These are phyloP conservation scores for Gadus chalcogrammus DNA, from an alignment of 2,113 vertebrate genomes.

Conservation along the genomic window DNA sequence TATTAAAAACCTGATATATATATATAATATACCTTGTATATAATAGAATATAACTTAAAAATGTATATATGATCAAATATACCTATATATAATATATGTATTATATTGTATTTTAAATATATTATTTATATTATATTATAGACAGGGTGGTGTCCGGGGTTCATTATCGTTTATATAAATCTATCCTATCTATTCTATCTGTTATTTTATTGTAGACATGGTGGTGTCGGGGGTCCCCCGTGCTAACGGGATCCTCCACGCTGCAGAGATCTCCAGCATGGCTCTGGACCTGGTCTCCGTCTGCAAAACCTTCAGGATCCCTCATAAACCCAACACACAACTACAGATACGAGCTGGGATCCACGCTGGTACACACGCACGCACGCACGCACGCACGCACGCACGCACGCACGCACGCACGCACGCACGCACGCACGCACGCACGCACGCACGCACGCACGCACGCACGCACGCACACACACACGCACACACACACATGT, in stretches of 20 bases:
- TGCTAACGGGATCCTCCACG: slow-evolving; percentile 78
- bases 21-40: too few species aligned
- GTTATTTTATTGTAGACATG: slow-evolving; percentile 72
- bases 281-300: slow-evolving; percentile 78
- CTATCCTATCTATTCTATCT: too few species aligned
- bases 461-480: background rate
- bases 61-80: too few species aligned
- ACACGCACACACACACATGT: too few species aligned
- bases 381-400: slow-evolving; percentile 37
- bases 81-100: too few species aligned
- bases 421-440: background rate
- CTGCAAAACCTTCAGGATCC: slow-evolving; percentile 80
- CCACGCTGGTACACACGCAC: slow-evolving; percentile 70
- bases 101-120: too few species aligned
- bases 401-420: slow-evolving; percentile 1
- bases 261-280: slow-evolving; percentile 78
- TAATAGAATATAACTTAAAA: too few species aligned
- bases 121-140: too few species aligned
- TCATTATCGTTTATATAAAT: too few species aligned
- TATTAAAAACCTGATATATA: too few species aligned
- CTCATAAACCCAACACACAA: slow-evolving; percentile 75
- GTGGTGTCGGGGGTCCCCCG: slow-evolving; percentile 79
- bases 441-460: background rate
- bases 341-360: slow-evolving; percentile 82
- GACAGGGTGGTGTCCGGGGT: background rate